Evolutionary conservation across 2,113 vertebrate species (phyloP).

Genomic region (Elachura formosa): DNA sequence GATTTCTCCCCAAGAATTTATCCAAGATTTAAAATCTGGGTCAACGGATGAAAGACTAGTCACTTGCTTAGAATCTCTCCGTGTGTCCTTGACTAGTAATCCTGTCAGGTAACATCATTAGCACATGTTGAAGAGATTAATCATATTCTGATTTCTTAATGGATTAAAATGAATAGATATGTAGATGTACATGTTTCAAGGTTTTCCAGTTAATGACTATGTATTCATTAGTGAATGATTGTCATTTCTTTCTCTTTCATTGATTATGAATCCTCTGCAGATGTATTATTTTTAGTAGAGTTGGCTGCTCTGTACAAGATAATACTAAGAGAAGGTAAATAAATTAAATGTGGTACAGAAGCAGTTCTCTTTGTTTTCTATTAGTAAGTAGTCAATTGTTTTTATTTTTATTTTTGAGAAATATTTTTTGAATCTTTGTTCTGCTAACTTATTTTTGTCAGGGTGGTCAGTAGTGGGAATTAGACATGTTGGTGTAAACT

Average conservation of each 20-base stretch:
- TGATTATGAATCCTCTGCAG: not conserved
- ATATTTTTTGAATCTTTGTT: not conserved
- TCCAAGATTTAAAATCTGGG: conserved; percentile 88
- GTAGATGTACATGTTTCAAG: not conserved
- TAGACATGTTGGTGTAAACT: not conserved
- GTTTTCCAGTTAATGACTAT: not conserved
- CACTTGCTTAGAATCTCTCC: conserved; percentile 88
- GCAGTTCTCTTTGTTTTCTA: not conserved
- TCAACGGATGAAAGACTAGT: conserved; percentile 87
- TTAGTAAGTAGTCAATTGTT: not conserved
- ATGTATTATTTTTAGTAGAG: not conserved
- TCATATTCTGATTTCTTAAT: conserved; percentile 1
- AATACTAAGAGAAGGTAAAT: not conserved
- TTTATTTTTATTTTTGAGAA: not conserved
- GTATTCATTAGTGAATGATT: not conserved
- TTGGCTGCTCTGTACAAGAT: not conserved
- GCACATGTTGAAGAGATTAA: not conserved
- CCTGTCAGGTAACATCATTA: conserved; percentile 87
- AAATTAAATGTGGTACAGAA: not conserved
- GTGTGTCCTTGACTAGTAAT: conserved; percentile 94
- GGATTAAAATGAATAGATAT: conserved; percentile 9
- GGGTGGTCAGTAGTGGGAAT: not conserved
- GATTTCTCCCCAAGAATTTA: conserved; percentile 92
- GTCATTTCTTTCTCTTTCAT: not conserved
- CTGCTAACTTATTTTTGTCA: not conserved